A percentile compares a stretch with the other conserved stretches of the same genome.
These are phyloP conservation scores for Odontocerum albicorne DNA, from an alignment of 2,888 invertebrate species.

Conservation along the genomic window DNA sequence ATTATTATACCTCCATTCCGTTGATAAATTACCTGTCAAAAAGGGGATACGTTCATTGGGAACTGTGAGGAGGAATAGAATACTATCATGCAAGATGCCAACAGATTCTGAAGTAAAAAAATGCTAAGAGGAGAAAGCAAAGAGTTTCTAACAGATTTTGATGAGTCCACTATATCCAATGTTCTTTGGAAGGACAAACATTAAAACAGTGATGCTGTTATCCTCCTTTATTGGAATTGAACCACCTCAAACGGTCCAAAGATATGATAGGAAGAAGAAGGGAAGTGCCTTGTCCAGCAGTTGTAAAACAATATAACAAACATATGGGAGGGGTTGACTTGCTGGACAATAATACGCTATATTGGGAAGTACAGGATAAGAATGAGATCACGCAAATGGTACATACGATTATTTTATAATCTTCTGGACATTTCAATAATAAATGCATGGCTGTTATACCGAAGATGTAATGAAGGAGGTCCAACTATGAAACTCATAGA, in stretches of 20 bases:
- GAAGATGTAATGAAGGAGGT: no score
- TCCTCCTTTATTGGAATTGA: conserved; percentile 31
- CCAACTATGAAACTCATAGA: no score
- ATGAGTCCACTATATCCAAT: not conserved
- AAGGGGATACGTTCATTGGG: not conserved
- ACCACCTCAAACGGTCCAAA: conserved; percentile 27
- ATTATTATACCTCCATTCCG: not conserved
- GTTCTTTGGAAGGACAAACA: conserved; percentile 5
- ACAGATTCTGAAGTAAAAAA: conserved; percentile 1
- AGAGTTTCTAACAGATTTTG: not conserved
- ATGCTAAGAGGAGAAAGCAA: not conserved
- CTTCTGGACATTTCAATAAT: conserved; percentile 32
- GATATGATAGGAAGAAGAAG: conserved; percentile 33
- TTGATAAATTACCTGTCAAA: not conserved
- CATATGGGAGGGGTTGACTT: conserved; percentile 38
- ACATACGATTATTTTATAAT: conserved; percentile 35
- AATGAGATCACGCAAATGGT: conserved; percentile 36
- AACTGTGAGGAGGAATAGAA: not conserved
- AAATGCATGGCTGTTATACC: conserved; percentile 29
- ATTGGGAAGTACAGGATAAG: conserved; percentile 34
- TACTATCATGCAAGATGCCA: not conserved
- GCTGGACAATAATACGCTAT: conserved; percentile 38
- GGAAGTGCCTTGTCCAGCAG: conserved; percentile 32
- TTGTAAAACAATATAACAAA: conserved; percentile 35
- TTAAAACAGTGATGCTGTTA: conserved; percentile 1